These are phyloP conservation scores for Odontocolon sp. DNA, from an alignment of 2,888 invertebrate species.

Conservation along the genomic window DNA sequence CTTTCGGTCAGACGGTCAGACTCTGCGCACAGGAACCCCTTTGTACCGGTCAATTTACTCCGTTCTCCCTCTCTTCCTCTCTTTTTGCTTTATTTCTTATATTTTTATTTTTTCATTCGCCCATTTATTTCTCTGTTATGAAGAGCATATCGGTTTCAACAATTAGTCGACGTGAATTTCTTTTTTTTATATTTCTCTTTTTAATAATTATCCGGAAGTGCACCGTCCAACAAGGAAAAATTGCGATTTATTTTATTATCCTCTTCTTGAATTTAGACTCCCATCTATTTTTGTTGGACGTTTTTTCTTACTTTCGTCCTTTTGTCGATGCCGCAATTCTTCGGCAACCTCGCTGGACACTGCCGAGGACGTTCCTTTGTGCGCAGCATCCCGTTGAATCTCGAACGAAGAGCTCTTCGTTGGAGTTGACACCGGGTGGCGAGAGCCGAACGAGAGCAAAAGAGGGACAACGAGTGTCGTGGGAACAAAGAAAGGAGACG, in stretches of 20 bases:
- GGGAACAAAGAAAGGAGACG: conserved; percentile 77
- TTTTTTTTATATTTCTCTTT: background rate
- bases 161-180: background rate
- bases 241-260: conserved; percentile 17
- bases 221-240: conserved; percentile 22
- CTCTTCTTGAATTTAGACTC: conserved; percentile 44
- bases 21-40: conserved; percentile 68
- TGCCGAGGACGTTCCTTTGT: conserved; percentile 53
- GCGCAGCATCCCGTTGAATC: conserved; percentile 47
- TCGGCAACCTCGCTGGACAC: conserved; percentile 48
- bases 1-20: conserved; percentile 73
- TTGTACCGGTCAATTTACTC: conserved; percentile 79
- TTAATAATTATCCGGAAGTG: conserved; percentile 38
- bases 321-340: conserved; percentile 57
- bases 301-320: conserved; percentile 34
- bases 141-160: conserved; percentile 3
- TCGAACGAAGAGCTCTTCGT: conserved; percentile 51
- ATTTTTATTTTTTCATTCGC: background rate
- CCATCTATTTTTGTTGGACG: conserved; percentile 41
- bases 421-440: conserved; percentile 55
- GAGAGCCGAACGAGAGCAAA: conserved; percentile 28
- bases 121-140: conserved; percentile 1
- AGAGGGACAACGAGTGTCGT: conserved; percentile 68
- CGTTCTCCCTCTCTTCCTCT: conserved; percentile 67
- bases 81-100: conserved; percentile 60